A percentile compares a stretch with the other conserved stretches of the same genome.
These are phyloP conservation scores for Murina feae DNA, from an alignment of 2,113 vertebrate genomes.

Conservation along the genomic window DNA sequence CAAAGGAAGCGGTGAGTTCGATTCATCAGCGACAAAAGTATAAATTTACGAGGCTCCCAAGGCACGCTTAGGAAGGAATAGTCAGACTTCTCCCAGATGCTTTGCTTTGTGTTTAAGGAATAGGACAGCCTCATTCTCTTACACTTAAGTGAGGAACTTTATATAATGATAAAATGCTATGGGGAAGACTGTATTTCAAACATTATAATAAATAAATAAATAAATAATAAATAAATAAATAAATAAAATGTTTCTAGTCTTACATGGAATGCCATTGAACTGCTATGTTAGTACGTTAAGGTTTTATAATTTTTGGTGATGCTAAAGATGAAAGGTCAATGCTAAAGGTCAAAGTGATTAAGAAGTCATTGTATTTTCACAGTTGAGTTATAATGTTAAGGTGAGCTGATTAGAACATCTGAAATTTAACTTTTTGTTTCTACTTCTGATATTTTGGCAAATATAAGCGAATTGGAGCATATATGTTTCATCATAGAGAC, in stretches of 20 bases:
- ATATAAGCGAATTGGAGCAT: not conserved
- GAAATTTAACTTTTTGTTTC: not conserved
- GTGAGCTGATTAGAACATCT: not conserved
- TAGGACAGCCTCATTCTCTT: not conserved
- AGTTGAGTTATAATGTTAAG: not conserved
- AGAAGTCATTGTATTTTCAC: not conserved
- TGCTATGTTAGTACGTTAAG: not conserved
- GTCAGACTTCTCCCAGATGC: not conserved
- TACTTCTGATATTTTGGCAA: not conserved
- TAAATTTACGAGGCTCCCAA: not conserved
- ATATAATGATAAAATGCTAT: not conserved
- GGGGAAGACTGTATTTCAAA: not conserved
- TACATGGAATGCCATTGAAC: not conserved
- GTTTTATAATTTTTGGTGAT: not conserved
- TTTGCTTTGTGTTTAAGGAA: conserved; percentile 11
- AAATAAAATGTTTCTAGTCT: not conserved
- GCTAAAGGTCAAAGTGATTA: not conserved
- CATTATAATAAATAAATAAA: not conserved
- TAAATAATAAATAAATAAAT: too few relatives aligned
- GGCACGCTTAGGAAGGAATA: conserved; percentile 21
- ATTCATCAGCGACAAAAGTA: not conserved
- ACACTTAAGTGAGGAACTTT: not conserved
- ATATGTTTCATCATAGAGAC: not conserved
- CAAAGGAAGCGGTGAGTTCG: not conserved
- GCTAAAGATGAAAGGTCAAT: not conserved